A percentile compares a stretch with the other conserved stretches of the same genome.
Evolutionary conservation across 2,113 vertebrate species (phyloP).

Genomic region (Rutilus rutilus): DNA sequence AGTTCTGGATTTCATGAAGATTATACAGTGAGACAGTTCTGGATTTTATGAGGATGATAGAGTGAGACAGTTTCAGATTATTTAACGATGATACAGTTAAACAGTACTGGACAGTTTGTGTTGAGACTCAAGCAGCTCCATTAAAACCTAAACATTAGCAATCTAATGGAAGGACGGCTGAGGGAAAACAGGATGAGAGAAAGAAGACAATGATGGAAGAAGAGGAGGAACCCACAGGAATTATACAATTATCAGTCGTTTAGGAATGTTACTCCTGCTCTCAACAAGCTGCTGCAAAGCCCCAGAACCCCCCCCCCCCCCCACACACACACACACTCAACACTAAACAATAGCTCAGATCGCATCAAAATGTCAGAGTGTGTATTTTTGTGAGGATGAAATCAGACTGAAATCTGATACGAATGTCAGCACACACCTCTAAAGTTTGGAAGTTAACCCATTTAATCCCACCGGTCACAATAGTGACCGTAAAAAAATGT

Average conservation of each 20-base stretch:
- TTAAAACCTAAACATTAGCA: neutral
- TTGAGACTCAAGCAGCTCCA: neutral
- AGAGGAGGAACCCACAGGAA: conserved; percentile 57
- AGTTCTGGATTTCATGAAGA: neutral
- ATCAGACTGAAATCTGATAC: conserved; percentile 7
- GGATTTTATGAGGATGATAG: neutral
- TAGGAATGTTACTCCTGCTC: conserved; percentile 72
- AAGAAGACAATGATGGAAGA: conserved; percentile 14
- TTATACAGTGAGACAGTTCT: neutral
- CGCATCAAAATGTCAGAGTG: conserved; percentile 17
- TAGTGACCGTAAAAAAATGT: no score
- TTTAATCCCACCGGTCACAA: no score
- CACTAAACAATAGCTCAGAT: neutral
- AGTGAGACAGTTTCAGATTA: neutral
- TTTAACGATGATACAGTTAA: neutral
- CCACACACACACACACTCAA: neutral
- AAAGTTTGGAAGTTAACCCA: neutral
- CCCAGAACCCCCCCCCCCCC: neutral
- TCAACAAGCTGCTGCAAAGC: conserved; percentile 74
- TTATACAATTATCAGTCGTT: conserved; percentile 74
- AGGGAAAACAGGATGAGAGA: neutral
- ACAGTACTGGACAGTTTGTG: neutral
- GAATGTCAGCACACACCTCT: conserved; percentile 6
- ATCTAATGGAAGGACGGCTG: conserved; percentile 12
- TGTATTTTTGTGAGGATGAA: conserved; percentile 8